These are phyloP conservation scores for Idaea aversata DNA, from an alignment of 2,888 invertebrate genomes.

Conservation along the genomic window DNA sequence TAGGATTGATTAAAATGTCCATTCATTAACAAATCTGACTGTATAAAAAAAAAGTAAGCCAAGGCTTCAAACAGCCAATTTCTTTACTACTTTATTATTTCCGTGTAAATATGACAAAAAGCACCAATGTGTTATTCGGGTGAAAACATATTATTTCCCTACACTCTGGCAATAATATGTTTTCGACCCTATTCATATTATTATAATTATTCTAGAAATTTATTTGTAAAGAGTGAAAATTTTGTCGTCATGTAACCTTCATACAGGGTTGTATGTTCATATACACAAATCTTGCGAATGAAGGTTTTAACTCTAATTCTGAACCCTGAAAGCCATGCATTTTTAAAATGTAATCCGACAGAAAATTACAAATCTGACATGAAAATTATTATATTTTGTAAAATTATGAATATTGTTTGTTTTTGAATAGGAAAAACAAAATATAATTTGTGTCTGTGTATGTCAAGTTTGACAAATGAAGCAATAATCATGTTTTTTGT, in stretches of 20 bases:
- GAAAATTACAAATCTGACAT: too few species aligned
- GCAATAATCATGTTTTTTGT: too few species aligned
- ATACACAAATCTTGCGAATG: neutral
- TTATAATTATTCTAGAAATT: neutral
- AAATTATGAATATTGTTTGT: too few species aligned
- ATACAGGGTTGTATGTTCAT: neutral
- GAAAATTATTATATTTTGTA: too few species aligned
- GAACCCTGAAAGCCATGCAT: neutral
- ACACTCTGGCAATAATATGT: neutral
- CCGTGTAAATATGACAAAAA: neutral
- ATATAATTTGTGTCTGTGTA: too few species aligned
- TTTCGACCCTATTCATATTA: neutral
- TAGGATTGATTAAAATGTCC: neutral
- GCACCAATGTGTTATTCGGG: neutral
- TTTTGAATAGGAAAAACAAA: too few species aligned
- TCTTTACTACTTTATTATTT: neutral
- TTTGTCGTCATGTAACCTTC: neutral
- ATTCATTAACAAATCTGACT: neutral
- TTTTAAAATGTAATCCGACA: neutral
- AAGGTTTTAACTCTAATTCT: too few species aligned
- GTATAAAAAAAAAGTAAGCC: too few species aligned
- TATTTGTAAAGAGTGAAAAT: neutral
- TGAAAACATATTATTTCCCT: neutral
- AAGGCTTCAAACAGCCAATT: too few species aligned
- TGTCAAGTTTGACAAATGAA: too few species aligned